These are phyloP conservation scores for Suillia variegata DNA, from an alignment of 2,888 invertebrate genomes.

Conservation along the genomic window DNA sequence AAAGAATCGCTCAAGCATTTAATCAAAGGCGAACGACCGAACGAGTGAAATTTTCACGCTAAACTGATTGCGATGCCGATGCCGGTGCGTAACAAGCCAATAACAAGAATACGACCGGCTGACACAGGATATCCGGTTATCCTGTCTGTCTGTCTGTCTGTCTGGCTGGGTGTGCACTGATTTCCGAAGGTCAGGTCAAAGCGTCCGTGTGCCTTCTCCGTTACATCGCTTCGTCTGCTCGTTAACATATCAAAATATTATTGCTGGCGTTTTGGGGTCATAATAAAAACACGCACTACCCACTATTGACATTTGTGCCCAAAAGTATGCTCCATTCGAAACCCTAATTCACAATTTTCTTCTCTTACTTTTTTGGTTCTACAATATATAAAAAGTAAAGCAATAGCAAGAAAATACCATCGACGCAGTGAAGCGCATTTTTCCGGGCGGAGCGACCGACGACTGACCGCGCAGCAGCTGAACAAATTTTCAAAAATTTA, in stretches of 20 bases:
- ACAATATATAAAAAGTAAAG: too few relatives aligned
- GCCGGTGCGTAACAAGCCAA: slow-evolving; percentile 35
- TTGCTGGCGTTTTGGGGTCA: not conserved
- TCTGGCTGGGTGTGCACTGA: too few relatives aligned
- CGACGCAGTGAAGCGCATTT: too few relatives aligned
- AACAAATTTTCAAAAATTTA: not conserved
- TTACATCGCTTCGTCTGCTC: too few relatives aligned
- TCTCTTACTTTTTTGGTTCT: too few relatives aligned
- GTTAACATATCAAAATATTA: slow-evolving; percentile 1
- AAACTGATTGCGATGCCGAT: slow-evolving; percentile 36
- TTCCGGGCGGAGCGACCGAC: too few relatives aligned
- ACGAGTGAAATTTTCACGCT: slow-evolving; percentile 35
- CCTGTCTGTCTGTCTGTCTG: too few relatives aligned
- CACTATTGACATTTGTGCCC: not conserved
- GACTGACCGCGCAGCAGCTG: slow-evolving; percentile 2
- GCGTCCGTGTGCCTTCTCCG: not conserved
- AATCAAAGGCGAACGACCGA: slow-evolving; percentile 30
- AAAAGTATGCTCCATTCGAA: too few relatives aligned
- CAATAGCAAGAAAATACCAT: too few relatives aligned
- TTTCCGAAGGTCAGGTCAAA: slow-evolving; percentile 3
- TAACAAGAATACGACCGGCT: slow-evolving; percentile 22
- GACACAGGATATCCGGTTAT: not conserved
- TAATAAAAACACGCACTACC: not conserved
- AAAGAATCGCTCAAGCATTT: slow-evolving; percentile 38
- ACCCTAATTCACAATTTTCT: too few relatives aligned